Evolutionary conservation across 2,113 vertebrate species (phyloP), one percentile per base, ranked within the genome.

Genomic region (Penelope pileata): DNA sequence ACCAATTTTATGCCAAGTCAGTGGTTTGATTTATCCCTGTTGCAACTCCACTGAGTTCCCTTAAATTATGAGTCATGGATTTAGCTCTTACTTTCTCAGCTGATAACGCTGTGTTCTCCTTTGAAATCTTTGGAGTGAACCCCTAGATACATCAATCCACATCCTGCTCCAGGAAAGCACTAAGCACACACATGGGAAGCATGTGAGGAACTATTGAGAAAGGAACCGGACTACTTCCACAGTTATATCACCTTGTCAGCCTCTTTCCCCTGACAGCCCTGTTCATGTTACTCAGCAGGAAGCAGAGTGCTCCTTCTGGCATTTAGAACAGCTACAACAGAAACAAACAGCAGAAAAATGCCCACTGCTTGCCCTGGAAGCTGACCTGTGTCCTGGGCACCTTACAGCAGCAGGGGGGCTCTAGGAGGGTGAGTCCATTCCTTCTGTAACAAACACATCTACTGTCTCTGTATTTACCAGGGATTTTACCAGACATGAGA

Each of bases 21-120:
- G 77, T 26, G 7, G 42, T 24, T 90, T 93, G 75, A 83, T 94
- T 88, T 83, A 90, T 78, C 36, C 47, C 59, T 58, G 6, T 18
- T 70, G 19, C 54, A 70, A 51, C 42, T 29, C 47, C 32, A 50
- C 66, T n/a, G 72, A 36, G 26, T 63, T 84, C 73, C 56, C 40
- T 69, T 67, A 80, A 80, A 63, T 36, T 77, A 22, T 1, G 36
- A 75, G 29, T 64, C 16, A 51, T 10, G 14, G 64, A 81, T 83
- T 70, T 36, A 72, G 40, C 77, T 64, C 38, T 76, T 67, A 62
- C 73, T 74, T 75, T 56, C 83, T 70, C 60, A n/a, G 18, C 0
- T 40, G 51, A 88, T 38, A 92, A 60, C 13, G n/a, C 9, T 14
- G 0, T 1, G 24, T 18, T 42, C 48, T 14, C 26, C n/a, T 94